Base-by-base conservation (phyloP, 2,113 vertebrate species). In the Hystrix brachyura region DNA sequence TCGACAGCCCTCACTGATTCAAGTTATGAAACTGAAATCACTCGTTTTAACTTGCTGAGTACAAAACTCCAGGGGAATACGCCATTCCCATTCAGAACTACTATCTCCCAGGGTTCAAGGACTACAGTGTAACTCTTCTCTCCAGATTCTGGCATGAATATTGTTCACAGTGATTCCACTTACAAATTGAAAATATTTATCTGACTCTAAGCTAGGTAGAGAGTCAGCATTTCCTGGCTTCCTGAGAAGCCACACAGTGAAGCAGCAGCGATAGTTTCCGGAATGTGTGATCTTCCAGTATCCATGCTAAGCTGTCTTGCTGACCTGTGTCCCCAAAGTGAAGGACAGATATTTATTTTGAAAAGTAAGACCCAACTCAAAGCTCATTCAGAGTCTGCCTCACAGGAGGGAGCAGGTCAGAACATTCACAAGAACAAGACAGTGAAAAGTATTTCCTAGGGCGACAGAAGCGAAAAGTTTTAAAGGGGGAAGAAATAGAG, bases 21-120 rank as follows among this genome's bases (percentile, higher is more conserved):
- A 82, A 85, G 53, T 62, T 96, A 87, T 3, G 27, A 92, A 95
- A 92, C 3, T 62, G 4, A 69, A 91, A 72, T 82, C 27, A 18
- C 21, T 92, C 34, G 62, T 57, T 78, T 95, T 85, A 76, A 78
- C 83, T 95, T 90, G 57, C 60, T 0, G 0, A 82, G 67, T 71
- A 67, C 3, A 43, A 74, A 81, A 67, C 48, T 84, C 91, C 78
- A 78, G 23, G 83, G 82, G 48, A 92, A 93, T 21, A 62, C 82
- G 29, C 48, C 8, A 3, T 17, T 7, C 76, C 21, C 4, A 0
- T 3, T 53, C n/a, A 84, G 25, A 93, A 76, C 11, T 13, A 19
- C 72, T 62, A 7, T 84, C 72, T 87, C 62, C 21, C 10, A 46
- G 48, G 65, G 59, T 59, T 48, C 12, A 34, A 59, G 43, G 69